Evolutionary conservation across 2,113 vertebrate genomes (phyloP), one percentile per base, ranked within the genome.

Genomic region (Callorhinus ursinus): DNA sequence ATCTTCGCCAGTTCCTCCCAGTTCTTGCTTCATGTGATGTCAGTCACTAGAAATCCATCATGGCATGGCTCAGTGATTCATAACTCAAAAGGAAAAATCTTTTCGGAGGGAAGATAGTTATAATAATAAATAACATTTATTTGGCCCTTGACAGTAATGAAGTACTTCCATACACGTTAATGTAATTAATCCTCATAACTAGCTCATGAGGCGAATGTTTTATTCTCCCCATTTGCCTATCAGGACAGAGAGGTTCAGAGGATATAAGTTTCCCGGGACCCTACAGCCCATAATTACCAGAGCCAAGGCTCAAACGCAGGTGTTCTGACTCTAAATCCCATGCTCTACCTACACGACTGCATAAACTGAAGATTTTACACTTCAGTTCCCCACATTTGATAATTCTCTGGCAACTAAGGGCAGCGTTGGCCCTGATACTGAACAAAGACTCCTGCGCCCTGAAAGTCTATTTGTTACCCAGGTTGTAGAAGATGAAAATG

Each of bases 101-200:
- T 95, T 90, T 59, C 77, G 57, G 77, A 87, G 63, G 87, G 59
- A 88, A 96, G 28, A 18, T 63, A 33, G n/a, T 59, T 88, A 59
- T 91, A 74, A 92, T 93, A 88, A 96, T 95, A 93, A 95, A 42
- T 85, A 88, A 65, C 14, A 90, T 88, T 81, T 76, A 95, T 72
- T 72, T 39, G 55, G 49, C 24, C 28, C 31, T 55, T 72, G 80
- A 80, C 21, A 61, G 16, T 95, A 84, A 90, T 42, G 11, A 77
- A 86, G 7, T 67, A 46, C 49, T 92, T 83, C 59, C 26, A 1
- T 21, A 59, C 74, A 67, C 31, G 13, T 65, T 46, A 22, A 14
- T 21, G 19, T 59, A 67, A 61, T 71, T 46, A 53, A 89, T 42
- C 39, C 55, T 94, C 21, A 55, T 11, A 33, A 72, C 28, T 59